Evolutionary conservation across 2,888 invertebrate species (phyloP).

Genomic region (Lumbricus terrestris): DNA sequence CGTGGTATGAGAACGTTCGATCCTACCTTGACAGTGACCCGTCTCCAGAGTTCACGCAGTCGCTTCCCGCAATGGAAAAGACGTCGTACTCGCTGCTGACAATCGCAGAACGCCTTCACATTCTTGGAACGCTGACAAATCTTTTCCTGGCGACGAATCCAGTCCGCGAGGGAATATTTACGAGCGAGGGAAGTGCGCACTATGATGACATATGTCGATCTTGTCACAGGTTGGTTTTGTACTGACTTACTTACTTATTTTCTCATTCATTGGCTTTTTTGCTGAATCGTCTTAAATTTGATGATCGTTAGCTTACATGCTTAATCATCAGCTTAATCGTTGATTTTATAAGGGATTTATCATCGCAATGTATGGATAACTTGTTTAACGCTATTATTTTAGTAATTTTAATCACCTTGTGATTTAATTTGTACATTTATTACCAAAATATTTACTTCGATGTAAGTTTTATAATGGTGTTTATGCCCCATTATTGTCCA

Average conservation of each 20-base stretch:
- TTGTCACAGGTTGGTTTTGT: constrained; percentile 25
- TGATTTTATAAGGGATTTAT: too few species aligned
- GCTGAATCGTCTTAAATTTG: background rate
- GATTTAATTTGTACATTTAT: too few species aligned
- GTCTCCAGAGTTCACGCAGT: constrained; percentile 5
- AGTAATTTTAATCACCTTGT: too few species aligned
- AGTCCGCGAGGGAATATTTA: constrained; percentile 21
- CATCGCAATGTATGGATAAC: too few species aligned
- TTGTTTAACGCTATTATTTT: too few species aligned
- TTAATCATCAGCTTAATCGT: background rate
- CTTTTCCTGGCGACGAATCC: constrained; percentile 20
- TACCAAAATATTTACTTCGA: too few species aligned
- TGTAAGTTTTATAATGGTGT: too few species aligned
- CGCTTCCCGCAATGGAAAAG: background rate
- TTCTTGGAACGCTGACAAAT: constrained; percentile 25
- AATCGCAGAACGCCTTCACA: constrained; percentile 18
- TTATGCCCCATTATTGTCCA: too few species aligned
- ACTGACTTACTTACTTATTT: background rate
- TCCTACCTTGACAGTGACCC: constrained; percentile 79
- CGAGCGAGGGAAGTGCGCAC: constrained; percentile 19
- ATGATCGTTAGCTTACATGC: background rate
- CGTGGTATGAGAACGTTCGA: constrained; percentile 90
- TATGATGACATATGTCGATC: constrained; percentile 29
- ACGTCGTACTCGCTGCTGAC: background rate
- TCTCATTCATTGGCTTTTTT: background rate